Conservation (phyloP, 2,888 invertebrate species). For the Epistrophe eligans region DNA sequence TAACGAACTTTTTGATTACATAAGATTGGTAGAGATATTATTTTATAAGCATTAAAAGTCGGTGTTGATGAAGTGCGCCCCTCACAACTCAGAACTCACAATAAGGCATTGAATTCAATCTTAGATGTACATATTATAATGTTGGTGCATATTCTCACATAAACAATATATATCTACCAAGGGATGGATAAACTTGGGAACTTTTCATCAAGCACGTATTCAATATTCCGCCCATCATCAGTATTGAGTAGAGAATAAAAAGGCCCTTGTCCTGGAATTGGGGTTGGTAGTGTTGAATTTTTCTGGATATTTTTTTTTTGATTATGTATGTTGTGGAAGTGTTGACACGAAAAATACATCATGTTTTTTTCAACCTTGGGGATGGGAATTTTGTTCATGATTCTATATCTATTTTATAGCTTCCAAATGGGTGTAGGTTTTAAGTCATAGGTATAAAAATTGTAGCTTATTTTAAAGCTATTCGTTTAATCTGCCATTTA, state of each 20-base stretch:
- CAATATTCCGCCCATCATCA: not conserved
- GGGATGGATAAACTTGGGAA: slow-evolving; percentile 9
- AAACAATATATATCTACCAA: not conserved
- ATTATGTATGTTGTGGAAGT: not conserved
- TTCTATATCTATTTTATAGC: not conserved
- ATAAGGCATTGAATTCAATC: not conserved
- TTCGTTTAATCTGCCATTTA: too few relatives aligned
- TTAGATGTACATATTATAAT: not conserved
- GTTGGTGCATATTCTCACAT: not conserved
- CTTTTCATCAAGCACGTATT: slow-evolving; percentile 10
- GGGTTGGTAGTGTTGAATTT: not conserved
- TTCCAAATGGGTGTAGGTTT: not conserved
- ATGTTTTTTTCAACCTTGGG: not conserved
- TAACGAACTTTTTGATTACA: slow-evolving; percentile 17
- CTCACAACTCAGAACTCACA: not conserved
- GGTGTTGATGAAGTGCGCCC: not conserved
- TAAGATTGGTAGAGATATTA: slow-evolving; percentile 16
- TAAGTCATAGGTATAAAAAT: not conserved
- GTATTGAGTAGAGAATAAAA: not conserved
- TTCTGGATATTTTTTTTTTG: not conserved
- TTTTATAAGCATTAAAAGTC: not conserved
- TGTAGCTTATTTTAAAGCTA: too few relatives aligned
- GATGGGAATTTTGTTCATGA: not conserved
- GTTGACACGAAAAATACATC: not conserved
- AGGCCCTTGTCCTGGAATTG: not conserved